phyloP scores from a whole-genome alignment of 2,113 vertebrate species.

The Ammospiza caudacuta region DNA sequence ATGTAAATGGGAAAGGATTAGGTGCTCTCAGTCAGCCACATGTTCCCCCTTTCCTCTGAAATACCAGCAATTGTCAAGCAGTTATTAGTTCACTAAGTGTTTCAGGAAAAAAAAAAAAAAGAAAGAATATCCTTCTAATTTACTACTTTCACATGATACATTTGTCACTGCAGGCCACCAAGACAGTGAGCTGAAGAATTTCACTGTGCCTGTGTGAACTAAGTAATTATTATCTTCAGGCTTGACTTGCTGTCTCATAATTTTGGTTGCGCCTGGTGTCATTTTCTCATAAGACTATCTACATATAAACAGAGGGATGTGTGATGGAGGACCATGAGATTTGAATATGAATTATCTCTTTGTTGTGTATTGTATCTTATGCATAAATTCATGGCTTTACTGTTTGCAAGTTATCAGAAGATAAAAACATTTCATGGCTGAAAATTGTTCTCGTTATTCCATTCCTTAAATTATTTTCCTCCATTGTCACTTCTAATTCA shows the following conservation, averaged over 20 bases:
- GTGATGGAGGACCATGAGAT: conserved; percentile 52
- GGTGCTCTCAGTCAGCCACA: neutral
- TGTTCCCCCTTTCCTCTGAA: neutral
- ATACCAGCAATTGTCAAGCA: neutral
- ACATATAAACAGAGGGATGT: conserved; percentile 51
- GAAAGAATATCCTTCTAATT: neutral
- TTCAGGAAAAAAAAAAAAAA: neutral
- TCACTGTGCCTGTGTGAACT: neutral
- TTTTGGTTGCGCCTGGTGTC: conserved; percentile 51
- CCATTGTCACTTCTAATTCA: conserved; percentile 45
- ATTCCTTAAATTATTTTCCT: conserved; percentile 62
- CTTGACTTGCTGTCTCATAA: conserved; percentile 41
- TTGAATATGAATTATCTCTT: conserved; percentile 56
- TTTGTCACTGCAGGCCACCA: neutral
- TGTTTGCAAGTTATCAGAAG: conserved; percentile 49
- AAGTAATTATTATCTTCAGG: conserved; percentile 54
- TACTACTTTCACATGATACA: neutral
- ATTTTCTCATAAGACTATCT: conserved; percentile 58
- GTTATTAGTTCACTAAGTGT: neutral
- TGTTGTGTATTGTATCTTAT: conserved; percentile 47
- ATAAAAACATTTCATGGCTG: conserved; percentile 66
- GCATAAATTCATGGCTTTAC: conserved; percentile 35
- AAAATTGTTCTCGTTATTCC: conserved; percentile 64
- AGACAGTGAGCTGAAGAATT: neutral
- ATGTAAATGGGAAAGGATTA: neutral